phyloP scores from a whole-genome alignment of 2,113 vertebrate genomes.

The Pedetes capensis region DNA sequence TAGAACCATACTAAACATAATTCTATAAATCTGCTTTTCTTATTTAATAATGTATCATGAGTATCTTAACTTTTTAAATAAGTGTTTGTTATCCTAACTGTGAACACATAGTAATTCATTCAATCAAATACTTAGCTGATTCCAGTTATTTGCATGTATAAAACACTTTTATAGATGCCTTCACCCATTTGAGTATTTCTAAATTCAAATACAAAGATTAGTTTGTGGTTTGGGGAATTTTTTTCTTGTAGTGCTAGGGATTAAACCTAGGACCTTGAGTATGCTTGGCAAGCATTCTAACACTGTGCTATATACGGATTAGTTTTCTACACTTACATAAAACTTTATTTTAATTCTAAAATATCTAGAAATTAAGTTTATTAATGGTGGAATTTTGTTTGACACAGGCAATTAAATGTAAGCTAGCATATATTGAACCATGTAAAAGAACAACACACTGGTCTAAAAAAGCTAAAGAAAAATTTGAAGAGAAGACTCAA shows the following conservation, averaged over 20 bases:
- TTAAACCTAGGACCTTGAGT: not conserved
- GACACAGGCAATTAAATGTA: slow-evolving; percentile 90
- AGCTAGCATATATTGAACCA: slow-evolving; percentile 87
- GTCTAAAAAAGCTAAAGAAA: slow-evolving; percentile 84
- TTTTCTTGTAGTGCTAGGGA: not conserved
- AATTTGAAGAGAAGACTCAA: slow-evolving; percentile 88
- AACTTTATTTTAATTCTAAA: slow-evolving; percentile 40
- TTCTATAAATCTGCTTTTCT: slow-evolving; percentile 1
- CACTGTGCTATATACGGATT: not conserved
- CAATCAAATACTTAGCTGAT: slow-evolving; percentile 4
- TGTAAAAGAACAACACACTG: slow-evolving; percentile 81
- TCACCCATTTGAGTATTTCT: slow-evolving; percentile 26
- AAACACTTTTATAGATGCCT: not conserved
- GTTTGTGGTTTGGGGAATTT: not conserved
- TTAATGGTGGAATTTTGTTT: slow-evolving; percentile 59
- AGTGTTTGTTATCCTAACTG: not conserved
- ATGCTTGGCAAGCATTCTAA: not conserved
- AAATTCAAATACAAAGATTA: slow-evolving; percentile 5
- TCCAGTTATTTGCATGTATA: slow-evolving; percentile 34
- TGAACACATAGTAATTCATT: not conserved
- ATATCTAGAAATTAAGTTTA: slow-evolving; percentile 21
- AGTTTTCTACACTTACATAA: not conserved
- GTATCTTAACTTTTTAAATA: slow-evolving; percentile 14
- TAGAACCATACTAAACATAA: not conserved
- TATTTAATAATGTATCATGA: not conserved